Evolutionary conservation across 2,888 invertebrate genomes (phyloP).

Genomic region (Chalcis sispes): DNA sequence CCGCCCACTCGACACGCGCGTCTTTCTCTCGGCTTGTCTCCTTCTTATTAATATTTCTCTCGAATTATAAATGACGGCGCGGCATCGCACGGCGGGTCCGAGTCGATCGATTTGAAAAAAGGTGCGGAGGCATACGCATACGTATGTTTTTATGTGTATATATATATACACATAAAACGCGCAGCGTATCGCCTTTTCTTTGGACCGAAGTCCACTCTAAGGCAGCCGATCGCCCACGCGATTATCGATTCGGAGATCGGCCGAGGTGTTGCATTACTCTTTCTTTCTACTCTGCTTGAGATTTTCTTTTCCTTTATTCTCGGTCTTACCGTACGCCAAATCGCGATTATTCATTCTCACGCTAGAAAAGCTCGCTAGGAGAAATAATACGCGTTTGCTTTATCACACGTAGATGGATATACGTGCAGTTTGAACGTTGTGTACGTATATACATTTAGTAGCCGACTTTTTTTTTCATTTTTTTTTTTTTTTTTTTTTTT

Average conservation of each 20-base stretch:
- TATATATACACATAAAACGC: no score
- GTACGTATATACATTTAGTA: no score
- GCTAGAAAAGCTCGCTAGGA: conserved; percentile 43
- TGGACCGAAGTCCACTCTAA: conserved; percentile 12
- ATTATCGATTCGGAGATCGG: conserved; percentile 59
- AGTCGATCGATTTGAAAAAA: conserved; percentile 53
- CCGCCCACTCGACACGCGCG: conserved; percentile 54
- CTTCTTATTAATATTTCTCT: conserved; percentile 57
- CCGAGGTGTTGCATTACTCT: conserved; percentile 48
- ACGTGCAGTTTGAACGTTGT: no score
- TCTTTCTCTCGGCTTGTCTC: conserved; percentile 35
- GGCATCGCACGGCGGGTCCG: conserved; percentile 44
- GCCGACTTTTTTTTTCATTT: no score
- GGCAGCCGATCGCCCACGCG: conserved; percentile 59
- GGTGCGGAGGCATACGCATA: conserved; percentile 6
- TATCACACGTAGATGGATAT: background rate
- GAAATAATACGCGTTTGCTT: conserved; percentile 18
- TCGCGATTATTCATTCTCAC: conserved; percentile 58
- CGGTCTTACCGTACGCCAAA: conserved; percentile 18
- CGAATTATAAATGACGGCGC: conserved; percentile 57
- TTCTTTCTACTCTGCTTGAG: conserved; percentile 8
- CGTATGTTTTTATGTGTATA: background rate
- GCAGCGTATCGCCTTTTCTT: conserved; percentile 24
- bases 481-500: no score
- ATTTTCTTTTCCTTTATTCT: conserved; percentile 12